Evolutionary conservation across 2,888 invertebrate genomes (phyloP), one percentile per base, ranked within the genome.

Genomic region (Ormyrus thymus): DNA sequence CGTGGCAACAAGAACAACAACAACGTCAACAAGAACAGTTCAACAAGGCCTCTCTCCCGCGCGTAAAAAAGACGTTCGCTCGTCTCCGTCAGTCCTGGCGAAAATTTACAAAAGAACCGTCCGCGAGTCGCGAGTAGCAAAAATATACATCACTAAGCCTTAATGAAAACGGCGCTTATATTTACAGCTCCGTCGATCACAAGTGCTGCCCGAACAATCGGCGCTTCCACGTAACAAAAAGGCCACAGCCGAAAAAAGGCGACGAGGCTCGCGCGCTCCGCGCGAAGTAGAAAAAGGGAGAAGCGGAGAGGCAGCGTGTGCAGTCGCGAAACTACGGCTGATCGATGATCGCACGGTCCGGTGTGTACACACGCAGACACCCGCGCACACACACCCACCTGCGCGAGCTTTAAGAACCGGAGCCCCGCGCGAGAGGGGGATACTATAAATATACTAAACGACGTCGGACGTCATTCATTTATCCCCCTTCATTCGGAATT

Each of bases 271-370:
- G 29, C 29, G 29, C 29, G 29, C 29, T 29, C 29, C 29, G 29
- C 29, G 29, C 29, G 4, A 29, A 29, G 29, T 29, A 29, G 29
- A 29, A 29, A 29, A 29, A 3, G 29, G 29, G 3, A 29, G 29
- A 29, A 29, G 29, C 29, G 29, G 29, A 29, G 29, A 29, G 29
- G 29, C 29, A 29, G 29, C 29, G 29, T 4, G 29, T 29, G 29
- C 29, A 29, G 29, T 29, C 29, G 29, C 29, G 29, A 29, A 29
- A 29, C 29, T 11, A 43, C 45, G 56, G 46, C 58, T 58, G 58
- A 70, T 70, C 69, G 69, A 70, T 70, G 48, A 70, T 70, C 58
- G 13, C 4, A 7, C 29, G 6, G 15, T 65, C 1, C 51, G 10
- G 10, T 61, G 5, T 51, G 0, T 29, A 66, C 10, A 51, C 45